Conservation (phyloP, 2,888 invertebrate genomes). For the Caenorhabditis imperialis region DNA sequence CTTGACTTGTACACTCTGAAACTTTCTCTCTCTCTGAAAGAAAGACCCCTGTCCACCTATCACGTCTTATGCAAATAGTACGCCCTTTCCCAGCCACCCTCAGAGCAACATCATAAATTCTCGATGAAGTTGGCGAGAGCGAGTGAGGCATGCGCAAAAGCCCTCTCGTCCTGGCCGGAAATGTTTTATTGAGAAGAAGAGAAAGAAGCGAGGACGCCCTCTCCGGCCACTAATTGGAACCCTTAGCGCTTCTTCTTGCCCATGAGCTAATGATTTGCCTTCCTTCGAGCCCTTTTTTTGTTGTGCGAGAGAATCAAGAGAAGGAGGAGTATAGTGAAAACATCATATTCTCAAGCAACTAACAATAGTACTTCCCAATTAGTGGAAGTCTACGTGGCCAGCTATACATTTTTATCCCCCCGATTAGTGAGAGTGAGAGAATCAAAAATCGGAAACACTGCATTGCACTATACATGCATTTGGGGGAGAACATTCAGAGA, state of each 20-base stretch:
- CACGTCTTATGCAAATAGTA: constrained; percentile 9
- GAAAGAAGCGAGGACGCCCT: constrained; percentile 10
- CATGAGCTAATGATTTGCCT: constrained; percentile 23
- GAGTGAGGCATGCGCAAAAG: constrained; percentile 14
- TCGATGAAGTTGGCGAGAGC: constrained; percentile 39
- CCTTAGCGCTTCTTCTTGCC: constrained; percentile 28
- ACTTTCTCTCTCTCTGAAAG: neutral
- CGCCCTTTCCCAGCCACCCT: constrained; percentile 14
- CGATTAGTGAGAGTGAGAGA: neutral
- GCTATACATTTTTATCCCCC: neutral
- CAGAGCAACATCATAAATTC: constrained; percentile 48
- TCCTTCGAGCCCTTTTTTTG: too few relatives aligned
- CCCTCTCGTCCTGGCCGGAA: constrained; percentile 29
- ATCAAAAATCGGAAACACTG: constrained; percentile 4
- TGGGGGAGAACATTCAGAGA: neutral
- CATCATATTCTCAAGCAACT: too few relatives aligned
- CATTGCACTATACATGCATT: constrained; percentile 4
- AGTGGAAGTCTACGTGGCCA: too few relatives aligned
- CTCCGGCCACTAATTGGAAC: constrained; percentile 43
- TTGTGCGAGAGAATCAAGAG: too few relatives aligned
- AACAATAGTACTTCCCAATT: too few relatives aligned
- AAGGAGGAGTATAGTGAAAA: too few relatives aligned
- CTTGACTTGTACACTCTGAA: too few relatives aligned
- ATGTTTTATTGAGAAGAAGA: constrained; percentile 44
- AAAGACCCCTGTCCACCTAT: constrained; percentile 3